phyloP scores from a whole-genome alignment of 2,113 vertebrate genomes.

The Muntiacus reevesi region DNA sequence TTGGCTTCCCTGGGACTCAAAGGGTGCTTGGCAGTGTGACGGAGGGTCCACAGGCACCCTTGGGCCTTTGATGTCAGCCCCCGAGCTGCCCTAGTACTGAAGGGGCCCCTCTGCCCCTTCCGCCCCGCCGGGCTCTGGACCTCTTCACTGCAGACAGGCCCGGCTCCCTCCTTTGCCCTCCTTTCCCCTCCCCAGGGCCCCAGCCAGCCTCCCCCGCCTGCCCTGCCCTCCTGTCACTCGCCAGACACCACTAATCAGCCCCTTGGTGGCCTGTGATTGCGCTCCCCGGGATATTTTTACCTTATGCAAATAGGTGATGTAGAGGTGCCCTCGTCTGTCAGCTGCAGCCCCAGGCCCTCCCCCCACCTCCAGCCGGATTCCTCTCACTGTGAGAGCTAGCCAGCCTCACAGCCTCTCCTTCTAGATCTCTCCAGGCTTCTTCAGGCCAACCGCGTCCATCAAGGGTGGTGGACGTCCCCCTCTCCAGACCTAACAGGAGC shows the following conservation, averaged over 20 bases:
- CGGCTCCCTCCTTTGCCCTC: not conserved
- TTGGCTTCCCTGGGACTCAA: not conserved
- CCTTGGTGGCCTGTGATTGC: slow-evolving; percentile 63
- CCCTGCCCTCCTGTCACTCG: not conserved
- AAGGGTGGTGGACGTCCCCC: not conserved
- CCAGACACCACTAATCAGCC: slow-evolving; percentile 67
- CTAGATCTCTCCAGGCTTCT: not conserved
- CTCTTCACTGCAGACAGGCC: not conserved
- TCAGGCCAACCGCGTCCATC: not conserved
- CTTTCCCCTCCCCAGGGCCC: not conserved
- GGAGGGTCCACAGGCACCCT: not conserved
- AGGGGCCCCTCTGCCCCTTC: not conserved
- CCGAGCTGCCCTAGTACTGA: not conserved
- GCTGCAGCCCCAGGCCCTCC: not conserved
- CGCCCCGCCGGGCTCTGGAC: not conserved
- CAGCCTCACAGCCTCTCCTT: not conserved
- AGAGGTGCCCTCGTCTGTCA: slow-evolving; percentile 51
- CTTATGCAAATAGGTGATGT: slow-evolving; percentile 56
- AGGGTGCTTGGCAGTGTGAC: not conserved
- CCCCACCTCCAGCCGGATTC: not conserved
- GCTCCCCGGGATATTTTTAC: slow-evolving; percentile 68
- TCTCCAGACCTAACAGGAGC: not conserved
- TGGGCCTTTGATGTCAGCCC: not conserved
- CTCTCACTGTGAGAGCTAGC: not conserved
- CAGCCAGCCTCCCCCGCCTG: not conserved